phyloP scores from a whole-genome alignment of 2,888 invertebrate species.

The Synergus japonicus region DNA sequence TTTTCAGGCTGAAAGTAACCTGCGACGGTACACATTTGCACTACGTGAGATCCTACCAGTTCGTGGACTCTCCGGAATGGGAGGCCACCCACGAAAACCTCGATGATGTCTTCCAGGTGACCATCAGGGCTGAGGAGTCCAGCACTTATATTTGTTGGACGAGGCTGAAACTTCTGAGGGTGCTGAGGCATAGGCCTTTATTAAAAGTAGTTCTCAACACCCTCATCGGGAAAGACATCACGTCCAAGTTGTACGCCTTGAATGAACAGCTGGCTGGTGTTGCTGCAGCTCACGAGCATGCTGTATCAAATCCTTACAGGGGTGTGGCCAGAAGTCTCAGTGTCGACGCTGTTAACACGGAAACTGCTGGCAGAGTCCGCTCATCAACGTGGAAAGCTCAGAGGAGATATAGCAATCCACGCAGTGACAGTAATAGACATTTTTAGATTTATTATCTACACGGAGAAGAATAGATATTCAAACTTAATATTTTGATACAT shows the following conservation, averaged over 20 bases:
- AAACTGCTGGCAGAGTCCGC: constrained; percentile 85
- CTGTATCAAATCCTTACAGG: constrained; percentile 76
- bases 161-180: constrained; percentile 85
- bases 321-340: constrained; percentile 85
- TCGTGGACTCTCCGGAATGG: constrained; percentile 94
- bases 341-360: constrained; percentile 88
- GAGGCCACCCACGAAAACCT: constrained; percentile 88
- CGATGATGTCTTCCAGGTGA: constrained; percentile 88
- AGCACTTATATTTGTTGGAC: constrained; percentile 90
- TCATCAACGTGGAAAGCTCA: constrained; percentile 82
- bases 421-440: constrained; percentile 76
- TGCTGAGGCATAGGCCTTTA: constrained; percentile 86
- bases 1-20: constrained; percentile 86
- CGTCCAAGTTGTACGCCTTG: constrained; percentile 89
- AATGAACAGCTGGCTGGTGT: constrained; percentile 85
- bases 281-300: constrained; percentile 72
- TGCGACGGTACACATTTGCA: constrained; percentile 91
- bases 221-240: constrained; percentile 92
- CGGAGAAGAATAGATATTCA: no score
- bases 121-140: constrained; percentile 85
- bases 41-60: constrained; percentile 88
- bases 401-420: constrained; percentile 76
- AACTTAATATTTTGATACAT: no score
- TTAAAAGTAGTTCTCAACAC: constrained; percentile 87
- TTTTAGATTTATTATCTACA: background rate